Conservation (phyloP, 2,797 vertebrate species). For the Poeciliopsis infans region DNA sequence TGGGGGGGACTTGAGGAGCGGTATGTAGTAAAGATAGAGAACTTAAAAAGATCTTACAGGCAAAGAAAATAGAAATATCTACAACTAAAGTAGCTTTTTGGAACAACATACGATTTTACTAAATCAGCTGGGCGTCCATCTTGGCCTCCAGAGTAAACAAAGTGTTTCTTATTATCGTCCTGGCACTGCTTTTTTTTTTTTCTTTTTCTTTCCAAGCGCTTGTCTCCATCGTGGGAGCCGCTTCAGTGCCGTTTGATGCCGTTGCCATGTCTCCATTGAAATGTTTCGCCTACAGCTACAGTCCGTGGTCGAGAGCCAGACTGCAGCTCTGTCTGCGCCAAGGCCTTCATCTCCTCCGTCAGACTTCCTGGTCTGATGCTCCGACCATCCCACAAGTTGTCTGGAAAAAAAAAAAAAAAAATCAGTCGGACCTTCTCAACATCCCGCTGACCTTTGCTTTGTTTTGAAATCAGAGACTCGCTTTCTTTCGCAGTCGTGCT, state of each 20-base stretch:
- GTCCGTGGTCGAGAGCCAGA: conserved; percentile 55
- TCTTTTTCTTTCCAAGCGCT: conserved; percentile 19
- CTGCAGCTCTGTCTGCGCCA: conserved; percentile 43
- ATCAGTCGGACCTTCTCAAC: neutral
- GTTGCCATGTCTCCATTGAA: conserved; percentile 56
- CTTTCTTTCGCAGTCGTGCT: neutral
- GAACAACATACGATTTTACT: conserved; percentile 12
- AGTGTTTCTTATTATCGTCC: conserved; percentile 55
- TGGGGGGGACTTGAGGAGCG: neutral
- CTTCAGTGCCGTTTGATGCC: conserved; percentile 58
- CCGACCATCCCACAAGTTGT: conserved; percentile 19
- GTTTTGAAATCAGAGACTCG: neutral
- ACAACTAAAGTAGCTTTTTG: neutral
- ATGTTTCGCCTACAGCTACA: conserved; percentile 50
- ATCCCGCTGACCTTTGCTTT: neutral
- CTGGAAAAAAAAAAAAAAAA: neutral
- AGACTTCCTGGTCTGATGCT: conserved; percentile 27
- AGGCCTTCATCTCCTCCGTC: conserved; percentile 41
- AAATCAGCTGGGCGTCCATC: conserved; percentile 26
- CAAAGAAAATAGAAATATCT: neutral
- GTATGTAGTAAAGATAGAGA: conserved; percentile 1
- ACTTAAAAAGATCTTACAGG: neutral
- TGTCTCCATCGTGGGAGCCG: conserved; percentile 30
- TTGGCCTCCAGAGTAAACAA: conserved; percentile 40
- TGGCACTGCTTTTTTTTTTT: conserved; percentile 8